Evolutionary conservation across 1,140 invertebrate species (phyloP).

Genomic region (Neodiprion virginianus): DNA sequence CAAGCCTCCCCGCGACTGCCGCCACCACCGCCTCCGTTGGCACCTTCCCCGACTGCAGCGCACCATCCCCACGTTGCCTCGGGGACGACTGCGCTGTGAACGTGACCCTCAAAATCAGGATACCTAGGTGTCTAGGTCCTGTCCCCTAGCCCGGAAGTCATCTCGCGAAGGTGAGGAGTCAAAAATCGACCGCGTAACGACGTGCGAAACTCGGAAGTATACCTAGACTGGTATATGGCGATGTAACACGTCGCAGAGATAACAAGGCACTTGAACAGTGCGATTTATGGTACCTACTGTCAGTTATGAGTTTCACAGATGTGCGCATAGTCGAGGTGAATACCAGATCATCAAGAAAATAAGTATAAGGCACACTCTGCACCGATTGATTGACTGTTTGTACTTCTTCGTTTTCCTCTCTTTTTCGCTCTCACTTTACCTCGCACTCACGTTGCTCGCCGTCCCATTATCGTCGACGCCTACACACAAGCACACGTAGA

Average conservation of each 20-base stretch:
- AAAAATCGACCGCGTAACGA: not conserved
- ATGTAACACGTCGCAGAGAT: too few species aligned
- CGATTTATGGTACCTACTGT: too few species aligned
- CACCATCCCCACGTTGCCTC: constrained; percentile 43
- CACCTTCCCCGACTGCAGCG: constrained; percentile 54
- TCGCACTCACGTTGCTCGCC: not conserved
- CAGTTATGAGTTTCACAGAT: too few species aligned
- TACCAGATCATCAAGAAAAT: too few species aligned
- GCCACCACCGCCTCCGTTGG: constrained; percentile 30
- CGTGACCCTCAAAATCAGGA: constrained; percentile 58
- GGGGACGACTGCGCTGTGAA: constrained; percentile 54
- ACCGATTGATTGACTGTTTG: not conserved
- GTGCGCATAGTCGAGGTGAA: too few species aligned
- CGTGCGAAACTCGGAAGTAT: too few species aligned
- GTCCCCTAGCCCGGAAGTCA: not conserved
- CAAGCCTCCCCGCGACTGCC: constrained; percentile 1
- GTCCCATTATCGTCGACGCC: not conserved
- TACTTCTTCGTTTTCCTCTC: not conserved
- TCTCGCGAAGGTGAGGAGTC: not conserved
- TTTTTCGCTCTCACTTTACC: not conserved
- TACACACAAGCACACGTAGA: not conserved
- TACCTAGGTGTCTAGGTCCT: constrained; percentile 18
- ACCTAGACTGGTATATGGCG: too few species aligned
- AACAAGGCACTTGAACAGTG: too few species aligned
- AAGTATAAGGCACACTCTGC: not conserved